phyloP scores from a whole-genome alignment of 2,113 vertebrate species.

The Lutjanus erythropterus region DNA sequence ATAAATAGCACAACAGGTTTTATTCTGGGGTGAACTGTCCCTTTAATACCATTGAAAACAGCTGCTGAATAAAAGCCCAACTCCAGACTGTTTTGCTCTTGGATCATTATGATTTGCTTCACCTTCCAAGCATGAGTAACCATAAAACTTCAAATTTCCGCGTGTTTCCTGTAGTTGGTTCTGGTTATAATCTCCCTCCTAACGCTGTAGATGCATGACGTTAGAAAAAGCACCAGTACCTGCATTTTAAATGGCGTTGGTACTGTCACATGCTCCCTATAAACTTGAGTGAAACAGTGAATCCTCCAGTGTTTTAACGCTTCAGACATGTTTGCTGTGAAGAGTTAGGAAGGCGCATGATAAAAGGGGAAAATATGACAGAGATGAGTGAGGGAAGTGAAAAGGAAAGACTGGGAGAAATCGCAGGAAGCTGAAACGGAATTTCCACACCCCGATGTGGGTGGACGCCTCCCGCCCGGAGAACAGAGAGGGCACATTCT shows the following conservation, averaged over 20 bases:
- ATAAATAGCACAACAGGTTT: too few relatives aligned
- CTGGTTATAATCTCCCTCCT: not conserved
- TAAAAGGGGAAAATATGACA: constrained; percentile 22
- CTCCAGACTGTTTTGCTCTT: constrained; percentile 7
- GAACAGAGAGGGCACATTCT: constrained; percentile 64
- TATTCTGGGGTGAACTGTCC: too few relatives aligned
- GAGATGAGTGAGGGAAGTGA: constrained; percentile 25
- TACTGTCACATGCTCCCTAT: not conserved
- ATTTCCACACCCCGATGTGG: constrained; percentile 77
- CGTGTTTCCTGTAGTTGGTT: constrained; percentile 1
- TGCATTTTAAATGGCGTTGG: not conserved
- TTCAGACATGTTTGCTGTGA: not conserved
- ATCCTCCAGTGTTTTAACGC: not conserved
- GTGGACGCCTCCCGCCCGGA: constrained; percentile 50
- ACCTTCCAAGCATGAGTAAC: not conserved
- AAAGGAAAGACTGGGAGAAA: constrained; percentile 26
- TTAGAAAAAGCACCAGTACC: not conserved
- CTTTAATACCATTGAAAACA: too few relatives aligned
- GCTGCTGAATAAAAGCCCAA: not conserved
- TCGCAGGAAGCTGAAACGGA: constrained; percentile 70
- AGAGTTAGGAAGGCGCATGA: constrained; percentile 15
- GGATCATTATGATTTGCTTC: constrained; percentile 14
- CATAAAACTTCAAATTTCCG: constrained; percentile 7
- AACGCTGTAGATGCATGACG: too few relatives aligned
- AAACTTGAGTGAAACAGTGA: not conserved